Percentiles rank a stretch among this genome's conserved stretches.
Evolutionary conservation across 2,888 invertebrate species (phyloP).

Genomic region (Drosophila macrospina): DNA sequence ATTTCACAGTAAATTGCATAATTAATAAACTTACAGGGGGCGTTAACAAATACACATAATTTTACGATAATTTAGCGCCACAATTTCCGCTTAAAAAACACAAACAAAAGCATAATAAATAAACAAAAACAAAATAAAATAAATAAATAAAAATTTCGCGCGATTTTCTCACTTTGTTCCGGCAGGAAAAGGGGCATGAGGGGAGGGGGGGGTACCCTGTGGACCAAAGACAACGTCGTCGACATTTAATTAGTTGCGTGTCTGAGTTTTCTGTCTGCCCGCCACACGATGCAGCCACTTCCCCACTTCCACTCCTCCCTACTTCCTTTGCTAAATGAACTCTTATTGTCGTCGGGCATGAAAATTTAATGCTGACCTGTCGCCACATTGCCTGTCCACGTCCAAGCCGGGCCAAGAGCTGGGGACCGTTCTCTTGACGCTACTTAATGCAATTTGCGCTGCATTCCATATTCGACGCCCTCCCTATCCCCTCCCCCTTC

Average conservation of each 20-base stretch:
- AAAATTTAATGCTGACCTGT: constrained; percentile 49
- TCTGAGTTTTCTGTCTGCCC: constrained; percentile 6
- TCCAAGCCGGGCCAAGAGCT: neutral
- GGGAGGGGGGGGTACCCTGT: neutral
- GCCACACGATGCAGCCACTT: no score
- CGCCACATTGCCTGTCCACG: constrained; percentile 1
- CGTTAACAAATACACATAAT: neutral
- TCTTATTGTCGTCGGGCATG: constrained; percentile 43
- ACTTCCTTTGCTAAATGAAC: neutral
- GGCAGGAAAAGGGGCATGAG: fast-evolving
- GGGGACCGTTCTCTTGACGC: constrained; percentile 13
- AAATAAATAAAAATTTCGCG: constrained; percentile 1
- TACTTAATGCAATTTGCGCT: constrained; percentile 53
- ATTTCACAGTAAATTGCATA: constrained; percentile 37
- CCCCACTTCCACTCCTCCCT: neutral
- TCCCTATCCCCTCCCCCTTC: neutral
- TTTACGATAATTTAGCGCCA: constrained; percentile 26
- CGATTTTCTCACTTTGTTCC: constrained; percentile 9
- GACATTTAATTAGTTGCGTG: constrained; percentile 59
- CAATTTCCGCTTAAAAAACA: constrained; percentile 40
- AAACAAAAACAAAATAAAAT: constrained; percentile 2
- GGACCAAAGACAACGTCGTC: constrained; percentile 27
- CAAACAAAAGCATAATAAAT: neutral
- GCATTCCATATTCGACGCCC: constrained; percentile 13
- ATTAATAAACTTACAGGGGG: constrained; percentile 21